Percentiles rank a stretch among this genome's conserved stretches.
Evolutionary conservation across 1,140 invertebrate genomes (phyloP).

Genomic region (Drosophila ironensis): DNA sequence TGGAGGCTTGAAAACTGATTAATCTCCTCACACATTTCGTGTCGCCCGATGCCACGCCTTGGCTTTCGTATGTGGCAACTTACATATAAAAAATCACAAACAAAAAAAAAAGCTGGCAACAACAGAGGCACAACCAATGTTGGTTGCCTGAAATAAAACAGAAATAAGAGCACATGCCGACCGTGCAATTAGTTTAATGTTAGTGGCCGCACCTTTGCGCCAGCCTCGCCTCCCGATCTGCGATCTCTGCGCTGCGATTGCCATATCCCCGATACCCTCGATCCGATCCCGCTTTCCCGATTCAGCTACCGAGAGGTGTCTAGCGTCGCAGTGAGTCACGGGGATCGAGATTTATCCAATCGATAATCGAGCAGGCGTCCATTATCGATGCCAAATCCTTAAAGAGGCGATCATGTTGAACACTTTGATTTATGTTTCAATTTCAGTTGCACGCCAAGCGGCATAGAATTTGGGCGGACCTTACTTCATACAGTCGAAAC

Average conservation of each 20-base stretch:
- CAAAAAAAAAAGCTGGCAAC: background rate
- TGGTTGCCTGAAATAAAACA: background rate
- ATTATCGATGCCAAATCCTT: constrained; percentile 3
- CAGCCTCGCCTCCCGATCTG: constrained; percentile 5
- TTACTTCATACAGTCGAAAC: no score
- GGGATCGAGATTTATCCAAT: constrained; percentile 19
- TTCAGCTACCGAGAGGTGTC: background rate
- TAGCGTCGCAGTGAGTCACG: constrained; percentile 17
- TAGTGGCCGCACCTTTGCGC: constrained; percentile 48
- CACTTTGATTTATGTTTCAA: no score
- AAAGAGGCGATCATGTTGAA: constrained; percentile 1
- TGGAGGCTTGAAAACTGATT: no score
- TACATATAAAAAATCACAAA: constrained; percentile 15
- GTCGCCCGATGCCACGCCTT: constrained; percentile 21
- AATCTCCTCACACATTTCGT: constrained; percentile 7
- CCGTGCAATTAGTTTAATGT: constrained; percentile 46
- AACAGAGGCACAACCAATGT: background rate
- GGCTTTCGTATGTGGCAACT: constrained; percentile 18
- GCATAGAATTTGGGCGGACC: no score
- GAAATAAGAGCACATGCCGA: constrained; percentile 45
- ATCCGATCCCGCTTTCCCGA: constrained; percentile 3
- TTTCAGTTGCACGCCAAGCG: no score
- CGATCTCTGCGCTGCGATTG: no score
- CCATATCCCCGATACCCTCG: background rate
- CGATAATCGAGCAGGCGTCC: constrained; percentile 19